Evolutionary conservation across 2,113 vertebrate genomes (phyloP).

Genomic region (Festucalex cinctus): DNA sequence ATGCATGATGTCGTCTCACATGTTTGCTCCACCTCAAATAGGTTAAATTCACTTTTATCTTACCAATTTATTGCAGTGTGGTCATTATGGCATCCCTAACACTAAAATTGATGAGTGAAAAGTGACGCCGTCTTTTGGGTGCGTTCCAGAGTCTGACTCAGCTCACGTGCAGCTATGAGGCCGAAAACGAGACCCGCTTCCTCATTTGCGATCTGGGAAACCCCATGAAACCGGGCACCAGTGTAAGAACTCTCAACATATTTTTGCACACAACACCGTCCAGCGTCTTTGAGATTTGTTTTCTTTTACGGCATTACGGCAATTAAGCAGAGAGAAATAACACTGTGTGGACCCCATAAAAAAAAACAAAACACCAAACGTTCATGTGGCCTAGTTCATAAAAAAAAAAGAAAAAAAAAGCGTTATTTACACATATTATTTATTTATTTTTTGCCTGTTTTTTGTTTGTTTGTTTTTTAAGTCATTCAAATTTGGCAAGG

Average conservation of each 20-base stretch:
- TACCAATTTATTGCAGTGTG: too few relatives aligned
- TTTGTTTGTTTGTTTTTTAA: too few relatives aligned
- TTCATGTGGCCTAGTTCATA: too few relatives aligned
- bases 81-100: too few relatives aligned
- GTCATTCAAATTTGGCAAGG: too few relatives aligned
- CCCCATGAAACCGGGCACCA: constrained; percentile 82
- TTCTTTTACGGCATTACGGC: background rate
- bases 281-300: background rate
- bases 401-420: too few relatives aligned
- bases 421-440: too few relatives aligned
- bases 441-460: too few relatives aligned
- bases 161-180: constrained; percentile 77
- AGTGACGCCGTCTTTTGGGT: constrained; percentile 13
- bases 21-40: background rate
- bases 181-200: constrained; percentile 75
- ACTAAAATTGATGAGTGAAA: too few relatives aligned
- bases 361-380: too few relatives aligned
- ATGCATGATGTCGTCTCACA: background rate
- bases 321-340: background rate
- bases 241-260: constrained; percentile 77
- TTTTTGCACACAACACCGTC: too few relatives aligned
- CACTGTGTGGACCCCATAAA: background rate
- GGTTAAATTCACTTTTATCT: background rate
- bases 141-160: constrained; percentile 72
- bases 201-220: constrained; percentile 83